Conservation (phyloP, 2,113 vertebrate species). For the Tragelaphus strepsiceros region DNA sequence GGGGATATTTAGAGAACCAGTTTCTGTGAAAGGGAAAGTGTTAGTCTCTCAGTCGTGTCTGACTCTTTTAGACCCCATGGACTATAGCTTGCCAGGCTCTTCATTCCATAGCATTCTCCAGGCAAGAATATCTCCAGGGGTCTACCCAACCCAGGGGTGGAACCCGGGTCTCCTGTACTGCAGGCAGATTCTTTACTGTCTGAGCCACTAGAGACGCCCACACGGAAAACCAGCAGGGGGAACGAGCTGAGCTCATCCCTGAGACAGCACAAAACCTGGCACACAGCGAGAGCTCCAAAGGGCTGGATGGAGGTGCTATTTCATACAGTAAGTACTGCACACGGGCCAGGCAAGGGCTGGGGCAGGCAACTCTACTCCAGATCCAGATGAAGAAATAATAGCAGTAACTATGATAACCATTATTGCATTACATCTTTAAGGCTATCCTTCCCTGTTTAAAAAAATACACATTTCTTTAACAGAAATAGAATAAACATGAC, state of each 20-base stretch:
- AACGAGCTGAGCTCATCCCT: neutral
- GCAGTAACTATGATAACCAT: neutral
- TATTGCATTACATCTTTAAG: neutral
- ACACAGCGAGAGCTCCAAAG: neutral
- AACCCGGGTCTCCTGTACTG: neutral
- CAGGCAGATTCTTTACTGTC: neutral
- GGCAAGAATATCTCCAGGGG: neutral
- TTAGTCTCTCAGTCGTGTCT: neutral
- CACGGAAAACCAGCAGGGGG: neutral
- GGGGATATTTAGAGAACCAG: neutral
- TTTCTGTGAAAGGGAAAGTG: neutral
- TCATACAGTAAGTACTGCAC: neutral
- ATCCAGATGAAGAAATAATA: neutral
- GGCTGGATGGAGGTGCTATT: neutral
- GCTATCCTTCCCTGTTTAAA: neutral
- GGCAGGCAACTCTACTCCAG: neutral
- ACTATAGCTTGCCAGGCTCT: neutral
- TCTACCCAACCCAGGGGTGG: neutral
- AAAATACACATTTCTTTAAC: neutral
- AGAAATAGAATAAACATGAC: neutral
- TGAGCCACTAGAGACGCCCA: neutral
- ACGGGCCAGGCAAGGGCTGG: fast-evolving
- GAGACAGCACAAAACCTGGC: neutral
- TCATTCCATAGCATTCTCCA: neutral
- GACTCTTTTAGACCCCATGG: neutral